Evolutionary conservation across 2,888 invertebrate species (phyloP), one percentile per base, ranked within the genome.

Genomic region (Drosophila merina): DNA sequence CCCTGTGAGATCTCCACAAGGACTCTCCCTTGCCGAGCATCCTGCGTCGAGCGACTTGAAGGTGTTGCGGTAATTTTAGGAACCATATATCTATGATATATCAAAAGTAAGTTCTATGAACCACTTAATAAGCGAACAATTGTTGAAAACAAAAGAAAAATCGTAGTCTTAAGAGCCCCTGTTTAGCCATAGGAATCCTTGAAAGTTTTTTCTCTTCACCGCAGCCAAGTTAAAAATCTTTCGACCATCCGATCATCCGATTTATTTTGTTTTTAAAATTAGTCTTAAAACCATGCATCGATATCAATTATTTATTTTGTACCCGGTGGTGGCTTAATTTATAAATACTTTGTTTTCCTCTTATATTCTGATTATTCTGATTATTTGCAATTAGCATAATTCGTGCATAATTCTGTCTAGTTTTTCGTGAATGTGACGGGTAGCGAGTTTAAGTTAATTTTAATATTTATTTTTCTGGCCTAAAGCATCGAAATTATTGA

Each of bases 1-100:
- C 36, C 20, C 8, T 49, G 54, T 47, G 38, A 51, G 55, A 45
- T 10, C 25, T 33, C 45, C 31, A 10, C 36, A 49, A 48, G 30
- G 33, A 14, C 55, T 4, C 3, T 4, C 12, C 55, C 3, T n/a
- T 45, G 12, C 45, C 31, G 36, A 44, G 54, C 45, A 40, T 14
- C 50, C 58, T 42, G 14, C 12, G 49, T 54, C 51, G 60, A 66
- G 68, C 72, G 67, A 68, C 75, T 72, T 78, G 85, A 84, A 87
- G 92, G 77, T 82, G 93, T 93, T 93, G 93, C 94, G 95, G 95
- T 95, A 95, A 94, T 94, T 94, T 96, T 95, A 77, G 94, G 95
- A 96, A 96, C 96, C 96, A 97, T 97, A 97, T 97, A 97, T 97
- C 97, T 96, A 97, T 97, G 97, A 97, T 97, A 97, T 97, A 97